Evolutionary conservation across 2,113 vertebrate species (phyloP).

Genomic region (Serinus canaria): DNA sequence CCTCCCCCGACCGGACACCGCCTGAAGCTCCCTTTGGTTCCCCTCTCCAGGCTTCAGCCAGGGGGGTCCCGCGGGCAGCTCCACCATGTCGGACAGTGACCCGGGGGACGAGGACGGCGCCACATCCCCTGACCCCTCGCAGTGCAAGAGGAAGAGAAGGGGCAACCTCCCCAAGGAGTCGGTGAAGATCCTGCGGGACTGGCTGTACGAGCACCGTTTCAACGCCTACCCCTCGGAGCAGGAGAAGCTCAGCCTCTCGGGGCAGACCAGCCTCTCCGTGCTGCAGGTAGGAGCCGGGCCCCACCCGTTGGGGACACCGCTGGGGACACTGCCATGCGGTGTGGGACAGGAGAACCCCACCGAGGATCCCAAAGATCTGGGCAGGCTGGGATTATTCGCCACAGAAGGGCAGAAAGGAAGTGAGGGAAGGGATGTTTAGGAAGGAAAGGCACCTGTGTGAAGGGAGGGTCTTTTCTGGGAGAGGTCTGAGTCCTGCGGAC

Average conservation of each 20-base stretch:
- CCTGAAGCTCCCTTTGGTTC: not conserved
- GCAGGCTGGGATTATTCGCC: not conserved
- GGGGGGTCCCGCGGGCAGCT: constrained; percentile 45
- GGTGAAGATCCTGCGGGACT: constrained; percentile 90
- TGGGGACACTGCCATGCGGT: not conserved
- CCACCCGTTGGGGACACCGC: rapidly evolving
- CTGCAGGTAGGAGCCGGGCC: constrained; percentile 83
- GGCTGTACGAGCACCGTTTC: constrained; percentile 94
- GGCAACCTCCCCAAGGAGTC: constrained; percentile 97
- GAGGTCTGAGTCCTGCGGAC: not conserved
- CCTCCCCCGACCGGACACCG: not conserved
- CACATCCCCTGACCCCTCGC: constrained; percentile 79
- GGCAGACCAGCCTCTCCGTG: constrained; percentile 89
- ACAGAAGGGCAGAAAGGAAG: not conserved
- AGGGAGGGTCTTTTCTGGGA: too few species aligned
- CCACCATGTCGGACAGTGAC: constrained; percentile 91
- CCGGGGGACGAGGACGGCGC: constrained; percentile 82
- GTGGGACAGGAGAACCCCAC: not conserved
- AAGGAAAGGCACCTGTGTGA: not conserved
- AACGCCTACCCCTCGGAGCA: constrained; percentile 96
- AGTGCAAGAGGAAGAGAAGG: constrained; percentile 87
- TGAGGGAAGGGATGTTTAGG: not conserved
- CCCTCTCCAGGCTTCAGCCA: constrained; percentile 39
- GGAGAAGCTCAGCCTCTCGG: constrained; percentile 90
- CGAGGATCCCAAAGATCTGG: not conserved